Conservation (phyloP, 2,113 vertebrate genomes). For the Rhagologus leucostigma region DNA sequence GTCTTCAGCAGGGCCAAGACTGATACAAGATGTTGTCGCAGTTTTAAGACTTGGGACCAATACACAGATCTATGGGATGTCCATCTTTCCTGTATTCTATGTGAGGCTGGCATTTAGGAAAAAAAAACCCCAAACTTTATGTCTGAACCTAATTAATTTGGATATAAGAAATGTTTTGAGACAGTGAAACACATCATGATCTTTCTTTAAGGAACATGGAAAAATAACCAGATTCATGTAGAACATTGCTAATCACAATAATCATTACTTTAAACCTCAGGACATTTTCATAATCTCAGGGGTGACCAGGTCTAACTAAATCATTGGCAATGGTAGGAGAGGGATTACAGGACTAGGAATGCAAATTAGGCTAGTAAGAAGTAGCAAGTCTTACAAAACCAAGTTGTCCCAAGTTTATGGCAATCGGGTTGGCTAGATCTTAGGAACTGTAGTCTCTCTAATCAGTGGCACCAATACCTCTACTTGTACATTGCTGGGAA, state of each 20-base stretch:
- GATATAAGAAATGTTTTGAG: not conserved
- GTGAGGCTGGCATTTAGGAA: not conserved
- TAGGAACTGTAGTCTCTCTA: not conserved
- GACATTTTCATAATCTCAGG: not conserved
- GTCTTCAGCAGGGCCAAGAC: not conserved
- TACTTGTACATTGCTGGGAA: not conserved
- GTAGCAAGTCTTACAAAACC: not conserved
- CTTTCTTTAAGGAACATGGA: not conserved
- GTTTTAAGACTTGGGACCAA: not conserved
- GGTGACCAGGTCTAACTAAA: not conserved
- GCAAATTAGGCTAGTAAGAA: not conserved
- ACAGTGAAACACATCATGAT: not conserved
- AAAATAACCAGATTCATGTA: not conserved
- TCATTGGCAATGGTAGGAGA: not conserved
- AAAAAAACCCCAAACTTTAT: not conserved
- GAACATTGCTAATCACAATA: not conserved
- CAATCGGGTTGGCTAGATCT: not conserved
- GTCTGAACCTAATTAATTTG: not conserved
- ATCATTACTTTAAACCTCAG: not conserved
- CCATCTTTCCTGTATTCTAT: not conserved
- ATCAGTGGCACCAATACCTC: not conserved
- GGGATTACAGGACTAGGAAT: not conserved
- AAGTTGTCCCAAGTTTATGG: not conserved
- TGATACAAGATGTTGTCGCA: not conserved
- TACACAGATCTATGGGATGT: not conserved